phyloP scores from a whole-genome alignment of 1,140 invertebrate species.

The Drosophila baimaii region DNA sequence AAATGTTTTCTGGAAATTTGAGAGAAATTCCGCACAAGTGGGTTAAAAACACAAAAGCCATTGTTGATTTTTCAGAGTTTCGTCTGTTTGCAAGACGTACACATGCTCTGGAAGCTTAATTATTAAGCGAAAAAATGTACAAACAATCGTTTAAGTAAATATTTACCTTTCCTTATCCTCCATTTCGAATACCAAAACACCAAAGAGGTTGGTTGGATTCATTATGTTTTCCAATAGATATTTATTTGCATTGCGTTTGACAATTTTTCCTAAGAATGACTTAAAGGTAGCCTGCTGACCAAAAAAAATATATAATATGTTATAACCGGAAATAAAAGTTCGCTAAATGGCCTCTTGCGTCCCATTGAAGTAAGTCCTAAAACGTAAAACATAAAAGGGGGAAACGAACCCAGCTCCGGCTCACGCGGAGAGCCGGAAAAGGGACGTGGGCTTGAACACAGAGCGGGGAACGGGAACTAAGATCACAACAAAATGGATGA shows the following conservation, averaged over 20 bases:
- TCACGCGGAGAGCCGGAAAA: conserved; percentile 1
- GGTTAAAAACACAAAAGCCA: background rate
- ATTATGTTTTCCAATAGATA: conserved; percentile 17
- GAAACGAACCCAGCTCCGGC: conserved; percentile 1
- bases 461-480: conserved; percentile 8
- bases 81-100: background rate
- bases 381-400: conserved; percentile 15
- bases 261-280: conserved; percentile 38
- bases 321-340: conserved; percentile 19
- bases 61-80: background rate
- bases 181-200: background rate
- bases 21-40: background rate
- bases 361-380: conserved; percentile 17
- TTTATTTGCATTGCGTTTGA: conserved; percentile 30
- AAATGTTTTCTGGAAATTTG: background rate
- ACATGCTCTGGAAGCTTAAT: background rate
- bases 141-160: background rate
- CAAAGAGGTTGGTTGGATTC: too few species aligned
- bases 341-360: conserved; percentile 19
- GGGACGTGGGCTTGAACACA: conserved; percentile 15
- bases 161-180: background rate
- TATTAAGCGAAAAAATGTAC: background rate
- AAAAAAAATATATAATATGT: conserved; percentile 1
- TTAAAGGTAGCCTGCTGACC: conserved; percentile 31
- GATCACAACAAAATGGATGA: conserved; percentile 12